Conservation (phyloP, 2,888 invertebrate genomes). For the Nesidiocoris tenuis region DNA sequence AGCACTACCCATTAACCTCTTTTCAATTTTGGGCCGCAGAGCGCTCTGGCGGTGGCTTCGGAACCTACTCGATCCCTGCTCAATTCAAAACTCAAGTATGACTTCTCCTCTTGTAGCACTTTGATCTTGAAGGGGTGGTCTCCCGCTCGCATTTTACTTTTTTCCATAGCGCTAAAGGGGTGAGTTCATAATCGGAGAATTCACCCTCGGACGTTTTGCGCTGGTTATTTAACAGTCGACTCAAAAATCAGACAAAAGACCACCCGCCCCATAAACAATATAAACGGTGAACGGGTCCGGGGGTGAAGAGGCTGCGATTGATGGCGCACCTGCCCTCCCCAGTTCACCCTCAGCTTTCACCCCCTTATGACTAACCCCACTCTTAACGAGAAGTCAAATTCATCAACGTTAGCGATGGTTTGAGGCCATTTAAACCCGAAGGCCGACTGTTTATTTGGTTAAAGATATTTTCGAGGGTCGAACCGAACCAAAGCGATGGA, state of each 20-base stretch:
- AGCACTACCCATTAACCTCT: no score
- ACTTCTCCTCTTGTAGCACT: neutral
- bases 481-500: neutral
- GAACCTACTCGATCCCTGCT: no score
- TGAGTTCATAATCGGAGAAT: constrained; percentile 38
- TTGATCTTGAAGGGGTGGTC: neutral
- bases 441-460: constrained; percentile 35
- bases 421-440: constrained; percentile 26
- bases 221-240: constrained; percentile 43
- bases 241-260: constrained; percentile 33
- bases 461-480: constrained; percentile 1
- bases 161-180: neutral
- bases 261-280: constrained; percentile 42
- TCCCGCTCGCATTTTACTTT: neutral
- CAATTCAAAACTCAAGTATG: no score
- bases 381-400: constrained; percentile 41
- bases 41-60: no score
- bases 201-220: constrained; percentile 32
- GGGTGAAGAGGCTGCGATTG: neutral
- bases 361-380: neutral
- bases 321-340: neutral
- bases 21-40: no score
- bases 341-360: neutral
- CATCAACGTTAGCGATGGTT: constrained; percentile 37
- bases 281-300: neutral